Percentiles rank a stretch among this genome's conserved stretches.
Evolutionary conservation across 2,888 invertebrate genomes (phyloP).

Genomic region (Prosapia bicincta): DNA sequence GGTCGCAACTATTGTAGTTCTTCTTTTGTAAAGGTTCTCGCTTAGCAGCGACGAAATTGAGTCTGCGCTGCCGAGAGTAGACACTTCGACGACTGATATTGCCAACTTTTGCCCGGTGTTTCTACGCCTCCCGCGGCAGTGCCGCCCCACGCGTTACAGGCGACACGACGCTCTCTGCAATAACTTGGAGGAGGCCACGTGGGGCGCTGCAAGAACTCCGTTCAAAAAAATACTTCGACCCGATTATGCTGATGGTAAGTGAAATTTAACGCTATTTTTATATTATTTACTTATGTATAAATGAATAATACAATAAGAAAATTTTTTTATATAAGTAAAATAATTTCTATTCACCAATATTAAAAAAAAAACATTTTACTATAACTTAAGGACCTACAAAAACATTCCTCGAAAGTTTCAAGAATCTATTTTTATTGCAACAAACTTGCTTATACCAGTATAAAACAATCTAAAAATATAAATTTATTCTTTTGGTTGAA

Average conservation of each 20-base stretch:
- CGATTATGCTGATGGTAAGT: constrained; percentile 42
- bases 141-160: constrained; percentile 42
- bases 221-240: constrained; percentile 42
- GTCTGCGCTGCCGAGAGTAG: constrained; percentile 44
- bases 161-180: constrained; percentile 47
- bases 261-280: constrained; percentile 1
- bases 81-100: constrained; percentile 45
- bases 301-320: too few relatives aligned
- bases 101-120: constrained; percentile 45
- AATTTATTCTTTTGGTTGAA: too few relatives aligned
- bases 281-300: neutral
- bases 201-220: constrained; percentile 45
- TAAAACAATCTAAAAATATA: too few relatives aligned
- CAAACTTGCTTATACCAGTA: too few relatives aligned
- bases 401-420: too few relatives aligned
- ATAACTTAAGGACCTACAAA: too few relatives aligned
- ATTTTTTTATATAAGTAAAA: too few relatives aligned
- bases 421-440: too few relatives aligned
- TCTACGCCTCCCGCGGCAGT: constrained; percentile 39
- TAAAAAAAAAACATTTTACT: too few relatives aligned
- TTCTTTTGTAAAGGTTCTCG: constrained; percentile 40
- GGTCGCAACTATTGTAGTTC: neutral
- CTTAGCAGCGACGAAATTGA: constrained; percentile 44
- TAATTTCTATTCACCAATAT: too few relatives aligned
- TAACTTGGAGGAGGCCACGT: constrained; percentile 46